A percentile compares a stretch with the other conserved stretches of the same genome.
Evolutionary conservation across 2,113 vertebrate genomes (phyloP).

Genomic region (Benitochromis conjunctus): DNA sequence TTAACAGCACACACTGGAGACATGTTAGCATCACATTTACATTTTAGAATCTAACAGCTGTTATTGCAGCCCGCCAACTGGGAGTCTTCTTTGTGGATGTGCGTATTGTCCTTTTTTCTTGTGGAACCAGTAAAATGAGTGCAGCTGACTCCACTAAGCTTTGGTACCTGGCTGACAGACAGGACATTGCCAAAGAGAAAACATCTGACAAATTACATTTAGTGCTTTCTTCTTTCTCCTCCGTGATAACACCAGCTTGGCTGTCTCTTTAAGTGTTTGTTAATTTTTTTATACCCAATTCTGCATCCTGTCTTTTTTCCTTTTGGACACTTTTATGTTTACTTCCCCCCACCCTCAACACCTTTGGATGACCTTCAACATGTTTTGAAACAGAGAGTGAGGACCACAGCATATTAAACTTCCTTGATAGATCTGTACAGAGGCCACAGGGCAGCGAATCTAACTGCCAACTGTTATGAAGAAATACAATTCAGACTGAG

Average conservation of each 20-base stretch:
- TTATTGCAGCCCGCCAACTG: not conserved
- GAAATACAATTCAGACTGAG: not conserved
- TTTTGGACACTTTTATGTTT: not conserved
- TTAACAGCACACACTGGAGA: not conserved
- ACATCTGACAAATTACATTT: not conserved
- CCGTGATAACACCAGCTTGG: not conserved
- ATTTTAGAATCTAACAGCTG: not conserved
- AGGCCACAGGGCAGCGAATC: not conserved
- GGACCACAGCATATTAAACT: not conserved
- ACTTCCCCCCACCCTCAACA: not conserved
- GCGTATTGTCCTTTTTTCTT: not conserved
- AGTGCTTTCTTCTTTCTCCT: not conserved
- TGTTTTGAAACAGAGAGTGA: not conserved
- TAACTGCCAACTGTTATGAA: not conserved
- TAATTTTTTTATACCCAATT: not conserved
- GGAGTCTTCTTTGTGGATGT: not conserved
- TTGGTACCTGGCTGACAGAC: not conserved
- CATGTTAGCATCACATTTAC: not conserved
- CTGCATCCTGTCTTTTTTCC: not conserved
- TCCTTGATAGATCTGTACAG: not conserved
- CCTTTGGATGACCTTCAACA: not conserved
- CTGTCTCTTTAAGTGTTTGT: not conserved
- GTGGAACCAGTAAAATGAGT: not conserved
- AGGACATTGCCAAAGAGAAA: not conserved
- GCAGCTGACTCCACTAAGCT: not conserved